Evolutionary conservation across 2,113 vertebrate genomes (phyloP), one percentile per base, ranked within the genome.

Genomic region (Sclerurus mexicanus): DNA sequence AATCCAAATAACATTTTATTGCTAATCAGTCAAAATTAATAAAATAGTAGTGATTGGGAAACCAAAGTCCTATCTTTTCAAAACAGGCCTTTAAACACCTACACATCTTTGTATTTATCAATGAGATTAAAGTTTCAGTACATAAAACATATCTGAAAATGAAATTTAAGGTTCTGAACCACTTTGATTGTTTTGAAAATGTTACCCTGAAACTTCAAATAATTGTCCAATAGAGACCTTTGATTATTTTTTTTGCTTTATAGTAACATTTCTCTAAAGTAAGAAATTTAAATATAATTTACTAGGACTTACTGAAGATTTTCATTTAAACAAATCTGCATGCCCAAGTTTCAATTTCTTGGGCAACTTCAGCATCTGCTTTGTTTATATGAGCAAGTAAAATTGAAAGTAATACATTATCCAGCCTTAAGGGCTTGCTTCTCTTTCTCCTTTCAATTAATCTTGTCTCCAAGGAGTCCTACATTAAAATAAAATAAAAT

Each of bases 341-440:
- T 73, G 69, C 37, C 28, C 31, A 90, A 88, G 80, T 73, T 95
- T 80, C 67, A 88, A 66, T 80, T 96, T 94, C 50, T 89, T 88
- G 71, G 31, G 37, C 31, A 96, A 91, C 79, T 74, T 93, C 40
- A 83, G 55, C 28, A 56, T 87, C 90, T 95, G 23, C 63, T 90
- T 86, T 96, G 87, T 90, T 91, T 91, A 90, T 76, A 53, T 63
- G 56, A 84, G 80, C 80, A 64, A 96, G 79, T 91, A 42, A 91
- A 95, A 97, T 64, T 91, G 92, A 95, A 97, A 96, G 82, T 63
- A 96, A 96, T 95, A 97, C 37, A 96, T 95, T 96, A 97, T 87
- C 87, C 68, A 97, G 64, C 72, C 94, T 96, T 94, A 78, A 66
- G 40, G 63, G 76, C 59, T 93, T 63, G 52, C 37, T 91, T 85